Percentiles rank a stretch among this genome's conserved stretches.
Conservation (phyloP, 2,113 vertebrate species). For the Prolemur simus region DNA sequence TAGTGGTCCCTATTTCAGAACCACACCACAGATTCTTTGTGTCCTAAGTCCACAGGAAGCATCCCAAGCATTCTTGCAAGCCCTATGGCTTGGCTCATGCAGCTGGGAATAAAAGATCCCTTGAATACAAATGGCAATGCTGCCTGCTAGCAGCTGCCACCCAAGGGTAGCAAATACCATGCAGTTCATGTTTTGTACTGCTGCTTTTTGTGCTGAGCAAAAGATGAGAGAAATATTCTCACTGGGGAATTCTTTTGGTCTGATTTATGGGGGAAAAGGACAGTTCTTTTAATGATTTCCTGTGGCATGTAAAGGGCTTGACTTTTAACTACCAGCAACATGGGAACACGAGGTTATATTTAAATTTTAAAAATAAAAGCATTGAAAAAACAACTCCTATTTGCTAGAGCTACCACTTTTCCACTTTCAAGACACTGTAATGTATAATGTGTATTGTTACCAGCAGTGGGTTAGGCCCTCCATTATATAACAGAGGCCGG, state of each 20-base stretch:
- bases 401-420: background rate
- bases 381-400: background rate
- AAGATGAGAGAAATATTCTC: slow-evolving; percentile 51
- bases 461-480: background rate
- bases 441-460: background rate
- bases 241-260: background rate
- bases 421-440: background rate
- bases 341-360: background rate
- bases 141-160: slow-evolving; percentile 46
- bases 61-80: slow-evolving; percentile 63
- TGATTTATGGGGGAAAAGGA: background rate
- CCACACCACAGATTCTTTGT: slow-evolving; percentile 56
- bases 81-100: slow-evolving; percentile 60
- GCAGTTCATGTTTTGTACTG: background rate
- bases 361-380: slow-evolving; percentile 19
- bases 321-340: slow-evolving; percentile 34
- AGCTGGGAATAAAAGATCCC: slow-evolving; percentile 70
- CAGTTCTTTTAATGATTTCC: slow-evolving; percentile 25
- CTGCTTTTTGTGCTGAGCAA: background rate
- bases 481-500: slow-evolving; percentile 30
- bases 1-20: slow-evolving; percentile 14
- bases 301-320: background rate
- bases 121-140: slow-evolving; percentile 47
- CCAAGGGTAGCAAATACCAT: background rate
- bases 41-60: slow-evolving; percentile 40